A percentile compares a stretch with the other conserved stretches of the same genome.
Conservation (phyloP, 2,888 invertebrate genomes). For the Amphipyra berbera region DNA sequence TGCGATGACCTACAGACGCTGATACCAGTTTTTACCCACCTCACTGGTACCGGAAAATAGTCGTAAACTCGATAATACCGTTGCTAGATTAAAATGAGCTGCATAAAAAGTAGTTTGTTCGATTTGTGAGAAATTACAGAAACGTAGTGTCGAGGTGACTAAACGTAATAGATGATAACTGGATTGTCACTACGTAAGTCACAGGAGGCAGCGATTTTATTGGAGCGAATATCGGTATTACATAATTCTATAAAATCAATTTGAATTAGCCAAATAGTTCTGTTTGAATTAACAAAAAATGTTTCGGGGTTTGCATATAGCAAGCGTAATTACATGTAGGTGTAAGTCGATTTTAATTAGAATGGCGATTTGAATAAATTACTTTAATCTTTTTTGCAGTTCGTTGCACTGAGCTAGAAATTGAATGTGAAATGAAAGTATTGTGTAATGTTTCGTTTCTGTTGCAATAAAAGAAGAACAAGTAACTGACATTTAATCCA, state of each 20-base stretch:
- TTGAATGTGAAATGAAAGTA: slow-evolving; percentile 28
- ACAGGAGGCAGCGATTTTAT: slow-evolving; percentile 1
- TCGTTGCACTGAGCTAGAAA: slow-evolving; percentile 1
- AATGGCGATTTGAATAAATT: slow-evolving; percentile 14
- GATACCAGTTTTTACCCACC: slow-evolving; percentile 28
- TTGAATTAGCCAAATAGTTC: too few species aligned
- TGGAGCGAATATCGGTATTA: not conserved
- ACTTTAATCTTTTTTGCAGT: slow-evolving; percentile 6
- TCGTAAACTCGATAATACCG: slow-evolving; percentile 40
- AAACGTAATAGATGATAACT: slow-evolving; percentile 25
- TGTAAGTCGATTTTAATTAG: slow-evolving; percentile 3
- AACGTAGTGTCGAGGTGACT: slow-evolving; percentile 17
- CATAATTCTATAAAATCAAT: not conserved
- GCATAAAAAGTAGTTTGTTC: slow-evolving; percentile 39
- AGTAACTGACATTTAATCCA: not conserved
- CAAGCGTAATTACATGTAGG: too few species aligned
- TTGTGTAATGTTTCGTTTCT: slow-evolving; percentile 8
- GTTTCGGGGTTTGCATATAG: too few species aligned
- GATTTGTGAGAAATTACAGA: slow-evolving; percentile 38
- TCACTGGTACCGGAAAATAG: slow-evolving; percentile 22
- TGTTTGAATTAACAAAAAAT: too few species aligned
- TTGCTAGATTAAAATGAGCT: slow-evolving; percentile 47
- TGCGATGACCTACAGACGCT: slow-evolving; percentile 39
- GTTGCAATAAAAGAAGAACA: not conserved
- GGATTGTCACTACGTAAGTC: not conserved